phyloP scores from a whole-genome alignment of 2,113 vertebrate species.

The Colius striatus region DNA sequence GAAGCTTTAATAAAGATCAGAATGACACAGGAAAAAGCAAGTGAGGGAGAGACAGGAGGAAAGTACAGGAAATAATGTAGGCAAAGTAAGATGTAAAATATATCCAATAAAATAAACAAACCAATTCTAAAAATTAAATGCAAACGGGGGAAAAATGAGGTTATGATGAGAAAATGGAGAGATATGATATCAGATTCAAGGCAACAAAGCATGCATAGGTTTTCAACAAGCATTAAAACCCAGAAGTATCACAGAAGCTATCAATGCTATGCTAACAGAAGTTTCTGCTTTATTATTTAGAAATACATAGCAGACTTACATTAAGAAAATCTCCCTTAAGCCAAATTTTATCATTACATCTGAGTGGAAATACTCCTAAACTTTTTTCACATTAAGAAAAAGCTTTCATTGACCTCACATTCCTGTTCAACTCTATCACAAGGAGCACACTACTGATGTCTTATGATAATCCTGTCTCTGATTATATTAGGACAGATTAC shows the following conservation, averaged over 20 bases:
- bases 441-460: neutral
- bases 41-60: conserved; percentile 88
- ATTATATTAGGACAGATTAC: neutral
- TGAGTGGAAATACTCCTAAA: neutral
- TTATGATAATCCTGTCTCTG: neutral
- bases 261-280: neutral
- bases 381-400: neutral
- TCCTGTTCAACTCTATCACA: neutral
- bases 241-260: neutral
- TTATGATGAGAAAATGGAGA: conserved; percentile 65
- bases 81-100: conserved; percentile 73
- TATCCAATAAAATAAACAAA: conserved; percentile 60
- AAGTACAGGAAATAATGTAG: conserved; percentile 83
- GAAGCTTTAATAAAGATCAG: conserved; percentile 97
- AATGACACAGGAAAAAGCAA: conserved; percentile 89
- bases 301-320: neutral
- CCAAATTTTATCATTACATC: neutral
- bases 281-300: neutral
- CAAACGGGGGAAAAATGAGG: conserved; percentile 56
- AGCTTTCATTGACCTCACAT: neutral
- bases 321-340: neutral
- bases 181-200: conserved; percentile 55
- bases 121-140: conserved; percentile 69
- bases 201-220: conserved; percentile 16
- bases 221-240: conserved; percentile 13